phyloP scores from a whole-genome alignment of 2,888 invertebrate genomes.

The Yponomeuta plumbellus region DNA sequence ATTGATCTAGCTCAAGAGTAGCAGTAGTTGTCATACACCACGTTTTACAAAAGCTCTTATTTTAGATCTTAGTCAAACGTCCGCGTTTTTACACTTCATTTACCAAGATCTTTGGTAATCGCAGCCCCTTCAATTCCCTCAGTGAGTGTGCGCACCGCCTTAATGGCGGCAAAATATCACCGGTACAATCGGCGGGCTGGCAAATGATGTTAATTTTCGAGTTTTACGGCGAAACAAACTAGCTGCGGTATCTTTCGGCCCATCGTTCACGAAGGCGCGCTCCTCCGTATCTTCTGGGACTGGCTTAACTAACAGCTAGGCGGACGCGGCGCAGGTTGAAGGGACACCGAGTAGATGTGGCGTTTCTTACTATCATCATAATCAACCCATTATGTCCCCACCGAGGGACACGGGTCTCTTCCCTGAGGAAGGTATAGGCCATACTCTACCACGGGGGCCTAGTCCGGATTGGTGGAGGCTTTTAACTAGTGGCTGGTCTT shows the following conservation, averaged over 20 bases:
- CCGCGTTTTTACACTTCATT: not conserved
- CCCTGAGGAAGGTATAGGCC: too few species aligned
- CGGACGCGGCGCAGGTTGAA: slow-evolving; percentile 4
- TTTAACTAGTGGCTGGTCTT: too few species aligned
- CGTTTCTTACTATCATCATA: too few species aligned
- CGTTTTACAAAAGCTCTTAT: too few species aligned
- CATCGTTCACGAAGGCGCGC: slow-evolving; percentile 64
- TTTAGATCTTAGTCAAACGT: too few species aligned
- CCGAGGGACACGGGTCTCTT: too few species aligned
- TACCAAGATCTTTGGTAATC: not conserved
- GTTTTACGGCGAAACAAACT: slow-evolving; percentile 73
- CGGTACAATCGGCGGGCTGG: slow-evolving; percentile 60
- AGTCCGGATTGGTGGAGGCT: too few species aligned
- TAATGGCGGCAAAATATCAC: slow-evolving; percentile 38
- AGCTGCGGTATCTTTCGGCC: slow-evolving; percentile 53
- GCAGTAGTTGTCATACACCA: too few species aligned
- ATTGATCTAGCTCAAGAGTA: too few species aligned
- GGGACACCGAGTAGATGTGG: slow-evolving; percentile 5
- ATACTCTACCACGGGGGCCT: too few species aligned
- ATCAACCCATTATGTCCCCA: too few species aligned
- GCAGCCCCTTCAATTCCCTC: not conserved
- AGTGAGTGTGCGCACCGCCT: not conserved
- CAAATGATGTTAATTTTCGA: slow-evolving; percentile 75
- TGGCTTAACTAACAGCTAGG: slow-evolving; percentile 37
- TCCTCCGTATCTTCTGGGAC: slow-evolving; percentile 43